Conservation (phyloP, 2,888 invertebrate genomes). For the Polyploca ridens region DNA sequence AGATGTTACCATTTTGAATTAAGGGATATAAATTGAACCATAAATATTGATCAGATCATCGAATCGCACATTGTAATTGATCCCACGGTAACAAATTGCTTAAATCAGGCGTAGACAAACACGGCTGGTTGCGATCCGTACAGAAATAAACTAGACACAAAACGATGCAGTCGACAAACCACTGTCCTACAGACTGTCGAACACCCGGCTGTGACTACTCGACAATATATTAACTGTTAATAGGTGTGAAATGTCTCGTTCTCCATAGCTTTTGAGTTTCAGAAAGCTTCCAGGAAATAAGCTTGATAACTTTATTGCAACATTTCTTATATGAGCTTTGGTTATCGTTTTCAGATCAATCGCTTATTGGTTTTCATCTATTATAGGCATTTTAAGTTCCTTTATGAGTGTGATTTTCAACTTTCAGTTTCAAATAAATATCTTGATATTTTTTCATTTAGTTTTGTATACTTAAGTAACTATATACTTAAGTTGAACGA, state of each 20-base stretch:
- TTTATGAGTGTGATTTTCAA: too few species aligned
- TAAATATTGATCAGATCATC: not conserved
- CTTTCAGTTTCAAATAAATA: too few species aligned
- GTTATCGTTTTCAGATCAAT: not conserved
- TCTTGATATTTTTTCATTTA: too few species aligned
- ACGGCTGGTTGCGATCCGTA: slow-evolving; percentile 45
- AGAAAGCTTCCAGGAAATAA: slow-evolving; percentile 7
- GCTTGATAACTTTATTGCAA: slow-evolving; percentile 3
- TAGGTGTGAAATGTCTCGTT: slow-evolving; percentile 11
- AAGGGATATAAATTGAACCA: not conserved
- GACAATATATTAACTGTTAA: slow-evolving; percentile 12
- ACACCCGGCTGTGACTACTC: slow-evolving; percentile 3
- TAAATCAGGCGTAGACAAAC: slow-evolving; percentile 54
- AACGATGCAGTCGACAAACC: slow-evolving; percentile 43
- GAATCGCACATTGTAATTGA: slow-evolving; percentile 13
- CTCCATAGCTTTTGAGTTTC: slow-evolving; percentile 5
- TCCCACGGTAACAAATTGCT: slow-evolving; percentile 50
- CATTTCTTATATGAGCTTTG: not conserved
- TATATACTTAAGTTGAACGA: too few species aligned
- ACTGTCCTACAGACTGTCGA: slow-evolving; percentile 27
- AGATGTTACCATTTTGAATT: not conserved
- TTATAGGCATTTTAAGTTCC: not conserved
- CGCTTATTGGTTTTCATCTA: not conserved
- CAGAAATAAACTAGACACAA: slow-evolving; percentile 72
- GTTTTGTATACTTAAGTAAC: too few species aligned